These are phyloP conservation scores for Pyralis farinalis DNA, from an alignment of 2,888 invertebrate genomes.

Conservation along the genomic window DNA sequence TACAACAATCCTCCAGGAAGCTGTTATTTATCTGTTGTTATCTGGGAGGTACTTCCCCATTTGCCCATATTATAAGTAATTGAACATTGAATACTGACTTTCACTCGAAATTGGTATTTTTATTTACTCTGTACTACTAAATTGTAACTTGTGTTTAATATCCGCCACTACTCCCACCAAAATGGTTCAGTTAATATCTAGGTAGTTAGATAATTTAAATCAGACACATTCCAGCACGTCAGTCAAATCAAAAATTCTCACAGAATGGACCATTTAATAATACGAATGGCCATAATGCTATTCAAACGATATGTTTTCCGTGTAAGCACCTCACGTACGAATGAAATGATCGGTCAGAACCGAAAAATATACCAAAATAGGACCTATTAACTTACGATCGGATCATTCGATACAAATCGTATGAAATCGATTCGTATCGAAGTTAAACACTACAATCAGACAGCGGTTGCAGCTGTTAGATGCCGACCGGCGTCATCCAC, in stretches of 20 bases:
- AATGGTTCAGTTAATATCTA: neutral
- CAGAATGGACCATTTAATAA: slow-evolving; percentile 75
- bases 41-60: no score
- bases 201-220: neutral
- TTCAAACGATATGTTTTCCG: slow-evolving; percentile 72
- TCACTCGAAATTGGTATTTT: no score
- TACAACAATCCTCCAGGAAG: no score
- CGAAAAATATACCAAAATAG: slow-evolving; percentile 72
- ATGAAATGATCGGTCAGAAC: slow-evolving; percentile 68
- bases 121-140: no score
- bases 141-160: neutral
- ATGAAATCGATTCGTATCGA: slow-evolving; percentile 71
- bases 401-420: slow-evolving; percentile 70
- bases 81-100: no score
- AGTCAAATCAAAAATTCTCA: slow-evolving; percentile 67
- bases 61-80: no score
- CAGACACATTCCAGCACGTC: slow-evolving; percentile 57
- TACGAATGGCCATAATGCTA: slow-evolving; percentile 69
- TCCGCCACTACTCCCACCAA: neutral
- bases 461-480: slow-evolving; percentile 71
- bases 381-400: slow-evolving; percentile 70
- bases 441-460: slow-evolving; percentile 76
- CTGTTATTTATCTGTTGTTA: no score
- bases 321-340: slow-evolving; percentile 76
- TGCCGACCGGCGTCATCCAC: slow-evolving; percentile 73